Conservation (phyloP, 2,113 vertebrate species). For the Sprattus sprattus region DNA sequence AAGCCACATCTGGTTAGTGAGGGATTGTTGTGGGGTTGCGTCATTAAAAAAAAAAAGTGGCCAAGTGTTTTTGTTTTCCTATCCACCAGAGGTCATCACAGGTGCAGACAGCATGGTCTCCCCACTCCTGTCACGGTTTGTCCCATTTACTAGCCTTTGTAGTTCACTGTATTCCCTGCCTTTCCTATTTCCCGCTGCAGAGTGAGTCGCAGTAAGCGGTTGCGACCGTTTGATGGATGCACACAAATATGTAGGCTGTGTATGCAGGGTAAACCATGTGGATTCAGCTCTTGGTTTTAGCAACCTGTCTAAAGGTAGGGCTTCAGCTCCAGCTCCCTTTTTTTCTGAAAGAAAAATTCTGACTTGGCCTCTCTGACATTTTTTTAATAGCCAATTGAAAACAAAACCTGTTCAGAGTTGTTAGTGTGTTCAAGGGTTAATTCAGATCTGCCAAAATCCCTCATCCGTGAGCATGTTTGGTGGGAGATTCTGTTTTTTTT, state of each 20-base stretch:
- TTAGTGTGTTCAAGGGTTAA: not conserved
- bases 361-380: not conserved
- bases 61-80: not conserved
- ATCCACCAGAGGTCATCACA: not conserved
- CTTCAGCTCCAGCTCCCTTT: not conserved
- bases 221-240: conserved; percentile 1
- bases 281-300: too few relatives aligned
- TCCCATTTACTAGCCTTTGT: not conserved
- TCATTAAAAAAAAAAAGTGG: not conserved
- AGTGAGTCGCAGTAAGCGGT: not conserved
- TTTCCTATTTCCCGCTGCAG: not conserved
- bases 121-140: not conserved
- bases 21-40: not conserved
- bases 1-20: not conserved
- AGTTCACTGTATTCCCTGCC: not conserved
- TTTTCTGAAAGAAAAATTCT: not conserved
- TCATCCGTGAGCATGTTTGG: not conserved
- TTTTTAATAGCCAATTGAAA: not conserved
- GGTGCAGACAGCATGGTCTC: not conserved
- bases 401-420: not conserved
- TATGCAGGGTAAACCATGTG: not conserved
- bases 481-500: not conserved
- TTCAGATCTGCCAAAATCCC: not conserved
- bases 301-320: not conserved
- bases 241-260: not conserved